These are phyloP conservation scores for Drosophila gaucha DNA, from an alignment of 2,888 invertebrate species.

Conservation along the genomic window DNA sequence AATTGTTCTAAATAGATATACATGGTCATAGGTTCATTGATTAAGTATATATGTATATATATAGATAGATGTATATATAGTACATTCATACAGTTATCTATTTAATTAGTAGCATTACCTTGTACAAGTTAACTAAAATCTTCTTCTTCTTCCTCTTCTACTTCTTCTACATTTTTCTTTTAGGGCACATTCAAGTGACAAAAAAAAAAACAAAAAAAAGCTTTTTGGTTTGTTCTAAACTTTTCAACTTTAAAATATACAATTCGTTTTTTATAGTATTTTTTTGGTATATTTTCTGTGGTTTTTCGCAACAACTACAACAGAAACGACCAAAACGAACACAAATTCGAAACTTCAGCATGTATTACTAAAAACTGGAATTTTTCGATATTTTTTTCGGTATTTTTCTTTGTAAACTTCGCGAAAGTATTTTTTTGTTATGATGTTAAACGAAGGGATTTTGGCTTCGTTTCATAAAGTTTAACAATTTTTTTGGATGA, in stretches of 20 bases:
- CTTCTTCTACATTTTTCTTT: not conserved
- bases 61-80: constrained; percentile 15
- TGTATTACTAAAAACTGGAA: not conserved
- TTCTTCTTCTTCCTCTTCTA: constrained; percentile 19
- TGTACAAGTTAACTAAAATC: constrained; percentile 61
- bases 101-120: constrained; percentile 36
- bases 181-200: constrained; percentile 61
- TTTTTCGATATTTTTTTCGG: not conserved
- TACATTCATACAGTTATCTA: constrained; percentile 41
- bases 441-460: constrained; percentile 11
- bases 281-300: constrained; percentile 9
- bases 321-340: constrained; percentile 51
- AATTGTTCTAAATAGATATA: constrained; percentile 59
- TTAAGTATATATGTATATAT: constrained; percentile 25
- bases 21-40: constrained; percentile 51
- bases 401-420: constrained; percentile 50
- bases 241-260: constrained; percentile 21
- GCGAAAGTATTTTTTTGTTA: constrained; percentile 55
- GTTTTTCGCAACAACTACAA: constrained; percentile 62
- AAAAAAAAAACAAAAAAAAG: constrained; percentile 43
- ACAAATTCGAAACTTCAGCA: constrained; percentile 39
- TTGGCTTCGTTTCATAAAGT: constrained; percentile 38
- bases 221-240: constrained; percentile 36
- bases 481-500: constrained; percentile 33
- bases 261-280: constrained; percentile 9